These are phyloP conservation scores for Poecilobothrus nobilitatus DNA, from an alignment of 2,888 invertebrate species.

Conservation along the genomic window DNA sequence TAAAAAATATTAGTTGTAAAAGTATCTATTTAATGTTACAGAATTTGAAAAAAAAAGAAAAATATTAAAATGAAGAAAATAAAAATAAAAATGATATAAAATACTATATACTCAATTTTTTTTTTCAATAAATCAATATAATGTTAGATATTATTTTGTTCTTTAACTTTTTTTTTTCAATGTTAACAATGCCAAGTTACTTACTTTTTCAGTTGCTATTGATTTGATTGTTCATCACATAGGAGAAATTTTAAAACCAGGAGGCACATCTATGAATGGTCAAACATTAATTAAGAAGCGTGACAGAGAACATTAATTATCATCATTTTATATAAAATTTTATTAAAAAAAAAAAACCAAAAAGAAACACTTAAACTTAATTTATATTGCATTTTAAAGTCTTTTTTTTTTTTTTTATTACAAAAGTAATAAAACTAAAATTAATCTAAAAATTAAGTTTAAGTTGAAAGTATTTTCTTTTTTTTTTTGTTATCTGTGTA, in stretches of 20 bases:
- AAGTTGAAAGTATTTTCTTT: too few species aligned
- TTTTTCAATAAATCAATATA: too few species aligned
- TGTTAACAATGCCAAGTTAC: conserved; percentile 5
- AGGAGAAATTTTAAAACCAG: conserved; percentile 80
- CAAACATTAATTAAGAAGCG: conserved; percentile 38
- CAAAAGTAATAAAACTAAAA: neutral
- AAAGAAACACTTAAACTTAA: neutral
- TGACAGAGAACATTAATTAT: conserved; percentile 23
- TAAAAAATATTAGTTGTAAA: too few species aligned
- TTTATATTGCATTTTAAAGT: neutral
- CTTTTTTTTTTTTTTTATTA: neutral
- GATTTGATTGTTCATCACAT: conserved; percentile 99
- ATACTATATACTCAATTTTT: too few species aligned
- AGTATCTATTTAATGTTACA: conserved; percentile 14
- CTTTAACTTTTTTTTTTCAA: conserved; percentile 20
- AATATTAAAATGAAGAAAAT: too few species aligned
- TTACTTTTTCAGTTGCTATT: conserved; percentile 87
- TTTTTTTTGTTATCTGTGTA: too few species aligned
- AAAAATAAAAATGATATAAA: too few species aligned
- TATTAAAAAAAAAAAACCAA: neutral
- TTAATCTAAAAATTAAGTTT: neutral
- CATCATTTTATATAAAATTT: neutral
- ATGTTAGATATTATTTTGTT: conserved; percentile 16
- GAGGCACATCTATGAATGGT: conserved; percentile 46
- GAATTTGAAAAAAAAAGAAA: too few species aligned